Percentiles rank a stretch among this genome's conserved stretches.
Evolutionary conservation across 2,888 invertebrate species (phyloP).

Genomic region (Spodoptera picta): DNA sequence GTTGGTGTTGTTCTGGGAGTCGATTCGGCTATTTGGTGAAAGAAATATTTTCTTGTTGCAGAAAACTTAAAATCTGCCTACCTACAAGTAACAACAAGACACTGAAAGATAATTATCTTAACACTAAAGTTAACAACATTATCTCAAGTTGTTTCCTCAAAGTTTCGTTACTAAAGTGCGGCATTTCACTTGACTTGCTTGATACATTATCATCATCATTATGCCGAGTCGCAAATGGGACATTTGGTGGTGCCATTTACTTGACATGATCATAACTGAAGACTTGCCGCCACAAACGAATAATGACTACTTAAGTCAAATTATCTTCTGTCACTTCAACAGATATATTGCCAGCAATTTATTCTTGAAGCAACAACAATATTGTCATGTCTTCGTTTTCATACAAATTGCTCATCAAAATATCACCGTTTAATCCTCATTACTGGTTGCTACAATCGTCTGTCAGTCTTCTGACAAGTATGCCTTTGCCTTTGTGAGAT

Average conservation of each 20-base stretch:
- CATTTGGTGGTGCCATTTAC: conserved; percentile 36
- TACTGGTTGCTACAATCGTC: conserved; percentile 62
- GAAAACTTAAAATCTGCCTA: too few species aligned
- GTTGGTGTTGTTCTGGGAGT: too few species aligned
- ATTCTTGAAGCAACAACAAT: conserved; percentile 37
- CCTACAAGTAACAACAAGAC: too few species aligned
- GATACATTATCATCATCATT: conserved; percentile 38
- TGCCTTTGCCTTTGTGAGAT: conserved; percentile 63
- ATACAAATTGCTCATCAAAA: conserved; percentile 61
- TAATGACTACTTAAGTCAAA: conserved; percentile 46
- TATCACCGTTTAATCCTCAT: conserved; percentile 62
- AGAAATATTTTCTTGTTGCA: too few species aligned
- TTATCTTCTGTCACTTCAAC: conserved; percentile 37
- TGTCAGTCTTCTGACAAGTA: conserved; percentile 51
- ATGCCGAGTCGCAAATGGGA: conserved; percentile 28
- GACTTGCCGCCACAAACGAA: conserved; percentile 9
- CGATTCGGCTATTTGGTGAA: too few species aligned
- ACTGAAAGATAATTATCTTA: too few species aligned
- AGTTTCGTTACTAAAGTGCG: conserved; percentile 1
- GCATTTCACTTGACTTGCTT: conserved; percentile 21
- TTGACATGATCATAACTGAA: conserved; percentile 20
- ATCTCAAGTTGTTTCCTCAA: too few species aligned
- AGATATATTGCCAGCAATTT: conserved; percentile 45
- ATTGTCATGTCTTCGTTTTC: conserved; percentile 44
- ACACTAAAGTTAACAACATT: too few species aligned